Percentiles rank a stretch among this genome's conserved stretches.
Evolutionary conservation across 2,888 invertebrate species (phyloP).

Genomic region (Watsonalla binaria): DNA sequence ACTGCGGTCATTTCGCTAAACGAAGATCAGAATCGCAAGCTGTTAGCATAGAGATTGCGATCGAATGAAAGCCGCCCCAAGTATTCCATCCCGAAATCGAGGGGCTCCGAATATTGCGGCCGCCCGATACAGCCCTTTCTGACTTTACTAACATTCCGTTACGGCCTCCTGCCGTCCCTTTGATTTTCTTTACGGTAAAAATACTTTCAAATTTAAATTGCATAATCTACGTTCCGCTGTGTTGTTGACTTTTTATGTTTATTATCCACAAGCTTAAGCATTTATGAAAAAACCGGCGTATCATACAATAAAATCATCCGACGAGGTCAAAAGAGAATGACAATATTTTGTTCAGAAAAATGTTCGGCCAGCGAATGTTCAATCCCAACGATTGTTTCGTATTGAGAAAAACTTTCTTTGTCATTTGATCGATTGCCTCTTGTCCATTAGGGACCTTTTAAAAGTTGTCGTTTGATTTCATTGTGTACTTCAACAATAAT

Average conservation of each 20-base stretch:
- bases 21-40: slow-evolving; percentile 79
- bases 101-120: slow-evolving; percentile 71
- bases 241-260: slow-evolving; percentile 16
- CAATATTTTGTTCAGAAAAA: slow-evolving; percentile 47
- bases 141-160: slow-evolving; percentile 62
- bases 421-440: slow-evolving; percentile 74
- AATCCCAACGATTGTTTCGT: slow-evolving; percentile 62
- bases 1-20: slow-evolving; percentile 79
- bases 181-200: slow-evolving; percentile 58
- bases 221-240: slow-evolving; percentile 33
- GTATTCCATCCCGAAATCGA: slow-evolving; percentile 73
- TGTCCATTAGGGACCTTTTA: slow-evolving; percentile 73
- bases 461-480: slow-evolving; percentile 72
- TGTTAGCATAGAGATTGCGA: slow-evolving; percentile 79
- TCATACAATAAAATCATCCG: slow-evolving; percentile 40
- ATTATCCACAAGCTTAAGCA: not conserved
- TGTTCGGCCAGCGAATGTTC: slow-evolving; percentile 46
- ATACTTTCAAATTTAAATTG: slow-evolving; percentile 40
- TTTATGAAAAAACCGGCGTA: slow-evolving; percentile 25
- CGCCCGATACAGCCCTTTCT: slow-evolving; percentile 63
- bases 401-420: slow-evolving; percentile 69
- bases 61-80: slow-evolving; percentile 73
- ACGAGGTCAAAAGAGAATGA: slow-evolving; percentile 39
- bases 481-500: slow-evolving; percentile 63
- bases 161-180: slow-evolving; percentile 55